Evolutionary conservation across 2,797 vertebrate species (phyloP).

Genomic region (Channallabes apus): DNA sequence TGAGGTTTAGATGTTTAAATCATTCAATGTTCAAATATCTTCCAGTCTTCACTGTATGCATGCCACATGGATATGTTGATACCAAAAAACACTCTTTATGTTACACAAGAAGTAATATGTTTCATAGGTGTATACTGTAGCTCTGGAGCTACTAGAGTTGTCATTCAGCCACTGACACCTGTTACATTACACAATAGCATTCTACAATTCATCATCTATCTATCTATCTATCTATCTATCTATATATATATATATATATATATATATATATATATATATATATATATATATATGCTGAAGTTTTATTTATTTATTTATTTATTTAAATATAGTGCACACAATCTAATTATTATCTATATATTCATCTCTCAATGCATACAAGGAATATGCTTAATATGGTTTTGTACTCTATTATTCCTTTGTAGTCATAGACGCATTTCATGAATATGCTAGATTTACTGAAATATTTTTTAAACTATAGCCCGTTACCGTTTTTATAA

Average conservation of each 20-base stretch:
- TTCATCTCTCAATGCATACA: neutral
- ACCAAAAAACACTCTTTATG: neutral
- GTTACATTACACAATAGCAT: neutral
- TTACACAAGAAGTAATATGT: neutral
- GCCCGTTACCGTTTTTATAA: neutral
- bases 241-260: too few relatives aligned
- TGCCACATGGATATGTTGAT: too few relatives aligned
- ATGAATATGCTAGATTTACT: constrained; percentile 23
- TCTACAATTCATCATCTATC: neutral
- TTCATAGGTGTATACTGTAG: neutral
- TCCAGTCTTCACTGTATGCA: neutral
- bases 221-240: too few relatives aligned
- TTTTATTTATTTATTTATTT: too few relatives aligned
- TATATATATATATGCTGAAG: too few relatives aligned
- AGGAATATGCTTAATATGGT: neutral
- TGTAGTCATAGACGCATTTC: constrained; percentile 25
- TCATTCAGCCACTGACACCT: neutral
- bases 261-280: too few relatives aligned
- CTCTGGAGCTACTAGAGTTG: neutral
- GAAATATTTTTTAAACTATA: neutral
- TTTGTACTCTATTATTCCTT: neutral
- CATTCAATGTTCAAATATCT: neutral
- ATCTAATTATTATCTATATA: neutral
- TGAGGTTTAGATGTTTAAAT: neutral
- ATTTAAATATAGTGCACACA: neutral